Base-by-base conservation (phyloP, 1,140 invertebrate species). In the Ceratitis capitata region DNA sequence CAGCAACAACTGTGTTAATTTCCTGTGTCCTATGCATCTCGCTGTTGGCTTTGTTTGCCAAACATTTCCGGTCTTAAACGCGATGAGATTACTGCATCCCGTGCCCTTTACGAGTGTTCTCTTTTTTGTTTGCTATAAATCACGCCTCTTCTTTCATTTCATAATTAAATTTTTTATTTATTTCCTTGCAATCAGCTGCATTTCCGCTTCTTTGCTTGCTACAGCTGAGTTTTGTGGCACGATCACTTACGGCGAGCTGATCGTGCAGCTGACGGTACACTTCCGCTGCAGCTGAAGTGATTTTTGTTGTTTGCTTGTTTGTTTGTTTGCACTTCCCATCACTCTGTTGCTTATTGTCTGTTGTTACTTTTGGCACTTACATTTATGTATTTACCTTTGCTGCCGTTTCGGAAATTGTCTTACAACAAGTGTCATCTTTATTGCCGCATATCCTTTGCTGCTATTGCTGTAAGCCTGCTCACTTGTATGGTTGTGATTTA, bases 381-480 rank as follows among this genome's bases (percentile, higher is more conserved):
- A 26, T 26, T 78, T 78, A 10, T 47, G 42, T 78, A 1, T 74
- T 78, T 23, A 0, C 51, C 51, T 19, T 19, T 64, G 32, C 64
- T 69, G 14, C 10, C n/a, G 29, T 69, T 19, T 69, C 5, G 19
- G 64, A 69, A 42, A 32, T 10, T 0, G 6, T 26, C 2, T 78
- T 78, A 23, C 19, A 42, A 39, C 64, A 47, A 78, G n/a, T 78
- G 39, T 16, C 39, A 78, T 45, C 14, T n/a, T n/a, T n/a, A 23
- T 39, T 10, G 19, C n/a, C 6, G 12, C 51, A 9, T 61, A 45
- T 78, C 69, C 69, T n/a, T n/a, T 78, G 69, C 39, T 47, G 19
- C 69, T 45, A 23, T 61, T 56, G 19, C 85, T 86, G 82, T n/a
- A 26, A 42, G 82, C 85, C 85, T 86, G 47, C 23, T 83, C 9